Percentiles rank a stretch among this genome's conserved stretches.
Evolutionary conservation across 2,113 vertebrate genomes (phyloP).

Genomic region (Pterocles orientalis): DNA sequence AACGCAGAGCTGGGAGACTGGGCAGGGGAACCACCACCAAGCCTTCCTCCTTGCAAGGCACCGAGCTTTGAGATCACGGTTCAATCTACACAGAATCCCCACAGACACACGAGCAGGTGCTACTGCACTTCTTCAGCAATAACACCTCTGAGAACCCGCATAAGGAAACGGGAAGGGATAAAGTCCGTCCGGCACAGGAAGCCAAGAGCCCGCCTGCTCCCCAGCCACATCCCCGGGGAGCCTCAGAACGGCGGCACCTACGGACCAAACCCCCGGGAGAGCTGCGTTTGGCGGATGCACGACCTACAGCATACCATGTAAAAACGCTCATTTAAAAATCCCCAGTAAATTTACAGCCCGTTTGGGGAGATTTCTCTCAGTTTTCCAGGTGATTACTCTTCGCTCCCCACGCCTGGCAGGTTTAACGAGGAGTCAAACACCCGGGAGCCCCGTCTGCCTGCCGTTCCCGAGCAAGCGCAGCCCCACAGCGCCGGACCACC

Average conservation of each 20-base stretch:
- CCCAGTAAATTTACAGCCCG: rapidly evolving
- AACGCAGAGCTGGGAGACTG: not conserved
- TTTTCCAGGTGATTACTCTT: not conserved
- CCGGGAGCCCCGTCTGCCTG: rapidly evolving
- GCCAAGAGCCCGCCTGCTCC: not conserved
- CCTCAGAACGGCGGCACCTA: not conserved
- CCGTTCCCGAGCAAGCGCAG: not conserved
- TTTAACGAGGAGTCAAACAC: rapidly evolving
- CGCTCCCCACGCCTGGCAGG: not conserved
- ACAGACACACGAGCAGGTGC: rapidly evolving
- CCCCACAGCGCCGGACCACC: too few relatives aligned
- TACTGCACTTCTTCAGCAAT: not conserved
- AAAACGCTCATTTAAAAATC: rapidly evolving
- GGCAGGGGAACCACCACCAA: not conserved
- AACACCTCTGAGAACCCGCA: too few relatives aligned
- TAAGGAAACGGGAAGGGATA: not conserved
- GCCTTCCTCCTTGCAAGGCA: not conserved
- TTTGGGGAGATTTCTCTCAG: rapidly evolving
- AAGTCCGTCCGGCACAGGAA: not conserved
- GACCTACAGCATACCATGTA: rapidly evolving
- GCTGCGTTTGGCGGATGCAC: rapidly evolving
- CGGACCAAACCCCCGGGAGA: rapidly evolving
- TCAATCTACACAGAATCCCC: not conserved
- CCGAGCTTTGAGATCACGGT: not conserved
- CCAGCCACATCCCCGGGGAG: not conserved